Conservation (phyloP, 1,140 invertebrate species). For the Drosophila yakuba region DNA sequence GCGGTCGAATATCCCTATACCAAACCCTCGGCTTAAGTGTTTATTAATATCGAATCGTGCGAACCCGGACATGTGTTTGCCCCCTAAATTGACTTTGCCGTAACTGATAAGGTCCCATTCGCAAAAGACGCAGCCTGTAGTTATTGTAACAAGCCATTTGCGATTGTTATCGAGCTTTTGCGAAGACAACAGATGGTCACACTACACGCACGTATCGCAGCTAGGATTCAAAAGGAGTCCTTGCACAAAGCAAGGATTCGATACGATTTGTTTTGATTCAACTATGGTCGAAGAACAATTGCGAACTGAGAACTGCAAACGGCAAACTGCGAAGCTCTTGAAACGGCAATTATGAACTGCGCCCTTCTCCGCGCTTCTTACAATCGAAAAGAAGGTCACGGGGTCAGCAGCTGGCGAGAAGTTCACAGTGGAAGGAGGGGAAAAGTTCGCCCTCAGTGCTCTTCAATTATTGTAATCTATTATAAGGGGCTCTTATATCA, state of each 20-base stretch:
- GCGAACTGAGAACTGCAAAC: constrained; percentile 1
- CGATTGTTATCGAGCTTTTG: constrained; percentile 39
- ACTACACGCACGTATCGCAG: not conserved
- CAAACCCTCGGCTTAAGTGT: constrained; percentile 49
- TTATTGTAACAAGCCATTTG: constrained; percentile 47
- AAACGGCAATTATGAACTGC: constrained; percentile 34
- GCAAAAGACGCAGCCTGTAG: constrained; percentile 12
- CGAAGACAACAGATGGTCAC: constrained; percentile 48
- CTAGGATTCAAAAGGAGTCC: not conserved
- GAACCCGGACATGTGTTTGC: constrained; percentile 65
- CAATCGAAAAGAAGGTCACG: constrained; percentile 16
- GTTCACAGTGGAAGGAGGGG: constrained; percentile 6
- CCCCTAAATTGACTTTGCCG: constrained; percentile 61
- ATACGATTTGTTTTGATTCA: constrained; percentile 10
- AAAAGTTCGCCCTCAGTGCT: constrained; percentile 4
- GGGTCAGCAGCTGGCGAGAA: constrained; percentile 19
- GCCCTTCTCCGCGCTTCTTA: constrained; percentile 2
- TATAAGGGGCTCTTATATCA: constrained; percentile 37
- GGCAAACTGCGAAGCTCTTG: constrained; percentile 1
- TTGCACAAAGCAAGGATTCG: not conserved
- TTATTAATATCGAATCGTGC: constrained; percentile 70
- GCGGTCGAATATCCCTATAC: constrained; percentile 1
- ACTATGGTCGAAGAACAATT: not conserved
- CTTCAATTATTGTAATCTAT: constrained; percentile 48
- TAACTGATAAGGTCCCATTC: constrained; percentile 45